Evolutionary conservation across 2,797 vertebrate species (phyloP), one percentile per base, ranked within the genome.

Genomic region (Pampus argenteus): DNA sequence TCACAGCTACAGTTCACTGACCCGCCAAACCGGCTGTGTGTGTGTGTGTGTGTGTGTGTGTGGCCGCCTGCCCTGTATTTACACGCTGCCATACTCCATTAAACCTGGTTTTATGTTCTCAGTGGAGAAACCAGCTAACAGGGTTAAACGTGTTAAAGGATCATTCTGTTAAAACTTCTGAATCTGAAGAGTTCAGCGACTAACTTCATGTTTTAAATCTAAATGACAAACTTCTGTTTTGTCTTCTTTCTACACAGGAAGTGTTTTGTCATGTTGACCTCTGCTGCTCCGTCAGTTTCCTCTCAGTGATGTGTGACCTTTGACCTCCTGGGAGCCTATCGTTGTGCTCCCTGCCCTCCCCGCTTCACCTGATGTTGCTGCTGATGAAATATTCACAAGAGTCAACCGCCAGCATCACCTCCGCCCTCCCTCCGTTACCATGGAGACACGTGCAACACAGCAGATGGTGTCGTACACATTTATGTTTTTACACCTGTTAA

Each of bases 1-100:
- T 51, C 77, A 61, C 61, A 61, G 79, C 65, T 40, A 65, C 81
- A 79, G 73, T 72, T 79, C 71, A 80, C 54, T 17, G 62, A 76
- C 58, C 80, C 5, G 36, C 66, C 56, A 48, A 18, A 0, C 48
- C n/a, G n/a, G 9, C 6, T 14, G 18, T 22, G 48, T 26, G 47
- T 56, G 61, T 58, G 40, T 34, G 22, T 56, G 64, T 64, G 50
- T 49, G 51, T 62, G 31, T 57, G 23, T 62, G 0, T n/a, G 20
- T 20, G n/a, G 3, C 5, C 0, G 49, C 2, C 9, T 68, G 60
- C 9, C 56, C 66, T 52, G 51, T 67, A 51, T 63, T 57, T 68
- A 47, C 61, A 31, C 22, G 61, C 45, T 62, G 71, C 22, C 40
- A 22, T 23, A 4, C 51, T 62, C 44, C 62, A 44, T 64, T 55